These are phyloP conservation scores for Orbicella faveolata DNA, from an alignment of 64 coral and sea anemone genomes.

Conservation along the genomic window DNA sequence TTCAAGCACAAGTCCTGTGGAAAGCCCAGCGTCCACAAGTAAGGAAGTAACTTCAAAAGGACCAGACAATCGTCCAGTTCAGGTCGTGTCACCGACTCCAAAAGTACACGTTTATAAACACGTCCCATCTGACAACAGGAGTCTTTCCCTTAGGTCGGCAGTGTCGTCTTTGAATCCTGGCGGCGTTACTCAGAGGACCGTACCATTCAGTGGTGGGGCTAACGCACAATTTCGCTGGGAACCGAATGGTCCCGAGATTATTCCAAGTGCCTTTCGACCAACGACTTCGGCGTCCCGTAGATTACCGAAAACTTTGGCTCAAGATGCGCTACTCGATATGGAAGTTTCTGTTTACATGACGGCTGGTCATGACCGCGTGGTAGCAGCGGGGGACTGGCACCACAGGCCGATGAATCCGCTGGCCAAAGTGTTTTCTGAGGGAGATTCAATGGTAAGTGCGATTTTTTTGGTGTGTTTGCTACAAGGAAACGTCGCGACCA, in stretches of 20 bases:
- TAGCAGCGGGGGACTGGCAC: background rate
- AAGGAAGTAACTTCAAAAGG: background rate
- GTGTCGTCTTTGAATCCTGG: background rate
- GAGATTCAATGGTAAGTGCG: slow-evolving; percentile 35
- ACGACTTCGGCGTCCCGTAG: background rate
- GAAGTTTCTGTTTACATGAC: slow-evolving; percentile 24
- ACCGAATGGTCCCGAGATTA: background rate
- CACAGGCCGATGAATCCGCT: slow-evolving; percentile 6
- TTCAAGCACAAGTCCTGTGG: background rate
- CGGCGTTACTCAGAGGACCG: background rate
- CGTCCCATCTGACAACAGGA: background rate
- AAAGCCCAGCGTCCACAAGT: background rate
- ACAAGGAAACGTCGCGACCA: background rate
- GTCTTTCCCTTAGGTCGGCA: slow-evolving; percentile 10
- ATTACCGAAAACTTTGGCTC: background rate
- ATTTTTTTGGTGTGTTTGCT: too few relatives aligned
- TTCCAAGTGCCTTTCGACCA: background rate
- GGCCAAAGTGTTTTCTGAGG: background rate
- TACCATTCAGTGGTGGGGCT: background rate
- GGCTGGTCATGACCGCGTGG: background rate
- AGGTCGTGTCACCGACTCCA: background rate
- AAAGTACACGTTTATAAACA: background rate
- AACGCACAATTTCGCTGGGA: slow-evolving; percentile 5
- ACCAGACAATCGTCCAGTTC: background rate
- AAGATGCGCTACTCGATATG: slow-evolving; percentile 9